These are phyloP conservation scores for Netelia fuscicornis DNA, from an alignment of 2,888 invertebrate genomes.

Conservation along the genomic window DNA sequence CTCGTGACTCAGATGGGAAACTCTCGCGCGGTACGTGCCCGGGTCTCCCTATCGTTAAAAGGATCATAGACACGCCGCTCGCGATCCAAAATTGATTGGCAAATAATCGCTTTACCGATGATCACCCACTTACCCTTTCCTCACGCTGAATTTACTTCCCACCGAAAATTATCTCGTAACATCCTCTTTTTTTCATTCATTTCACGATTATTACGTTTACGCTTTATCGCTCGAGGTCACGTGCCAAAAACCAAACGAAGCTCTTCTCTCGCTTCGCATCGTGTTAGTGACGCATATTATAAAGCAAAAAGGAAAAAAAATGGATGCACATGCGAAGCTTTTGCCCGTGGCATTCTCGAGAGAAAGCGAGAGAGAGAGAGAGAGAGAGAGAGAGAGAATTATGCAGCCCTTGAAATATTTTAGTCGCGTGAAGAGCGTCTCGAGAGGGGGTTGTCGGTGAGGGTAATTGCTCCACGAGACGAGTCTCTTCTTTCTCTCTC, in stretches of 20 bases:
- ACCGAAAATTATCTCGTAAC: background rate
- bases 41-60: slow-evolving; percentile 22
- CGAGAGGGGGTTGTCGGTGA: slow-evolving; percentile 39
- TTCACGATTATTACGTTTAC: background rate
- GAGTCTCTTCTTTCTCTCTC: slow-evolving; percentile 33
- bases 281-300: background rate
- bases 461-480: slow-evolving; percentile 50
- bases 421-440: slow-evolving; percentile 30
- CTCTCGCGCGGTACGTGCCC: background rate
- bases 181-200: background rate
- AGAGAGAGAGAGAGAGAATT: slow-evolving; percentile 31
- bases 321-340: background rate
- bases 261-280: too few species aligned
- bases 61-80: slow-evolving; percentile 22
- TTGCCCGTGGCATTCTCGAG: slow-evolving; percentile 27
- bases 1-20: slow-evolving; percentile 30
- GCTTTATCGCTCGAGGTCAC: background rate
- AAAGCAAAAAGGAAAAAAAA: slow-evolving; percentile 1
- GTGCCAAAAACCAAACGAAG: background rate
- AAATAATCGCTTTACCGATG: slow-evolving; percentile 29
- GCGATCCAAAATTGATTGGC: slow-evolving; percentile 30
- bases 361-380: slow-evolving; percentile 1
- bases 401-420: slow-evolving; percentile 64
- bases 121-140: background rate
- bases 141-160: background rate